Base-by-base conservation (phyloP, 1,140 invertebrate genomes). In the Latrodectus geometricus region DNA sequence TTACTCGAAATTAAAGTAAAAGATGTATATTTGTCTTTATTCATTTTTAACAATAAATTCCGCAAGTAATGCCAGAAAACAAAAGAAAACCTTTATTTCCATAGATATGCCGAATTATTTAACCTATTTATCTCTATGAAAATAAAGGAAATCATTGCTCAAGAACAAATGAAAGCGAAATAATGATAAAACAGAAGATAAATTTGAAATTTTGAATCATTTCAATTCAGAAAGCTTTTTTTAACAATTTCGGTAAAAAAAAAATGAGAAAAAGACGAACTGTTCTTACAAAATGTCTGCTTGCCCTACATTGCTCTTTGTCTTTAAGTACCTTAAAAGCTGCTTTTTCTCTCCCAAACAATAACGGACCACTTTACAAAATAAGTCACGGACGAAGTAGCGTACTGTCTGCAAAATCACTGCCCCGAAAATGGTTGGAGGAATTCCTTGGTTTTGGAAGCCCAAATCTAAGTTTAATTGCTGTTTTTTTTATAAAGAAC, bases 331-430 rank as follows among this genome's bases (percentile, higher is more conserved):
- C 80, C 52, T 74, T 74, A 61, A 66, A 74, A 15, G 48, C 35
- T 61, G 17, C 54, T 17, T 61, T 61, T 61, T 74, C 54, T 66
- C 70, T 17, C 17, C 14, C 9, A 56, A 35, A 81, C 79, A 81
- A 81, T 81, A 56, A 72, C 70, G 23, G 9, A 48, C 49, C 54
- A 70, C 69, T 54, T 48, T 35, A 48, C 49, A 23, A 72, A 54
- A 81, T 81, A 81, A 81, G 79, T 81, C 79, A 83, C 65, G 80
- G 80, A 83, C 80, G 21, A 21, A 65, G 70, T 54, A 65, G 17
- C 56, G 73, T 49, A 83, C 48, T 54, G 52, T 83, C 70, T 52
- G 48, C 54, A 54, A 48, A 74, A 20, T 21, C 20, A 5, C 56
- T 74, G 20, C 54, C 23, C 49, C 35, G 35, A 35, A 35, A 35